Evolutionary conservation across 1,140 invertebrate species (phyloP), one percentile per base, ranked within the genome.

Genomic region (Agrypnia vestita): DNA sequence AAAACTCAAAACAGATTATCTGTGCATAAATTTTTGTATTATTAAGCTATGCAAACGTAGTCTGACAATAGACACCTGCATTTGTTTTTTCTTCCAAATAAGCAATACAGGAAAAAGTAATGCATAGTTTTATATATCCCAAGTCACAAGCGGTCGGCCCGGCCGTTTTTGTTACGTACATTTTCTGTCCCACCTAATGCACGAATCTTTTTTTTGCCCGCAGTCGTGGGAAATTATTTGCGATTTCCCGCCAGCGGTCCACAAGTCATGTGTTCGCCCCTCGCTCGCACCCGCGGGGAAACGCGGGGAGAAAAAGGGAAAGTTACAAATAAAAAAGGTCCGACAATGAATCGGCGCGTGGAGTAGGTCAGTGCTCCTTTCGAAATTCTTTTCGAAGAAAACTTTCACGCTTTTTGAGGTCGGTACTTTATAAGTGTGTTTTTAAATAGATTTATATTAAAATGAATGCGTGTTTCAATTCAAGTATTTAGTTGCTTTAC

Each of bases 361-460:
- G 72, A 71, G 59, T 82, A 82, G 81, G 81, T 82, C 81, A 82
- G 81, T 82, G 78, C 56, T 80, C 76, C 75, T 80, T 80, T 75
- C 75, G n/a, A 62, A 74, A 75, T 77, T 80, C 75, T 82, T 78
- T 72, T 35, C 17, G 35, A 17, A 56, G 55, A 59, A 74, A 56
- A 74, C 15, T 74, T 61, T 56, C 15, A 15, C 46, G 67, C n/a
- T 74, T 55, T 74, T 74, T 13, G 35, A 56, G 71, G 71, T 55
- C 71, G 35, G 10, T 21, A 25, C 46, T 6, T 1, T 35, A 35
- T 6, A 35, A 35, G 25, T 35, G 6, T 35, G 25, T 35, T n/a
- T n/a, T n/a, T n/a, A n/a, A n/a, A n/a, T n/a, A n/a, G n/a, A n/a
- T n/a, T n/a, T n/a, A n/a, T n/a, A n/a, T n/a, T n/a, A n/a, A n/a